These are phyloP conservation scores for Meriones psammophilus DNA, from an alignment of 2,797 vertebrate genomes.

Conservation along the genomic window DNA sequence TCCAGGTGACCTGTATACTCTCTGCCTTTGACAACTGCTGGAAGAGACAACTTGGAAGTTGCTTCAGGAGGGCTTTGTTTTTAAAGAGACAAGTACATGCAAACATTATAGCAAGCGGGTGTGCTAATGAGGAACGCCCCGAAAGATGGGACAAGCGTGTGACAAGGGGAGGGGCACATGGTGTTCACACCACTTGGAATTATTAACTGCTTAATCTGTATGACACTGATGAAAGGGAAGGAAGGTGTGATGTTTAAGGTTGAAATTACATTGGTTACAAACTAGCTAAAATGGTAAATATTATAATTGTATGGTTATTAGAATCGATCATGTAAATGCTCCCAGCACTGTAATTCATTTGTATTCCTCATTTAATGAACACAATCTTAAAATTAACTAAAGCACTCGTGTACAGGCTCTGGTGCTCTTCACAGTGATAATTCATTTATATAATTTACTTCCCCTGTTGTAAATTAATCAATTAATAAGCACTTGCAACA, in stretches of 20 bases:
- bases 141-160: neutral
- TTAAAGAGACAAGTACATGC: neutral
- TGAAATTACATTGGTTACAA: slow-evolving; percentile 38
- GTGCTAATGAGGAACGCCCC: neutral
- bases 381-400: slow-evolving; percentile 61
- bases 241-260: slow-evolving; percentile 51
- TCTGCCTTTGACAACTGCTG: neutral
- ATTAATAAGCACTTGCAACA: slow-evolving; percentile 57
- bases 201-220: slow-evolving; percentile 33
- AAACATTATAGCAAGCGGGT: neutral
- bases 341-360: slow-evolving; percentile 62
- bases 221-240: neutral
- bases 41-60: neutral
- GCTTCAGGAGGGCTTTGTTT: neutral
- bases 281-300: slow-evolving; percentile 34
- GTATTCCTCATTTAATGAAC: slow-evolving; percentile 61
- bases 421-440: slow-evolving; percentile 48
- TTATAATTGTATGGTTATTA: slow-evolving; percentile 46
- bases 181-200: neutral
- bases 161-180: neutral
- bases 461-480: slow-evolving; percentile 69
- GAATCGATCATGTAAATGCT: slow-evolving; percentile 57
- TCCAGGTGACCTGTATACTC: neutral
- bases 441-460: slow-evolving; percentile 57
- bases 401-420: slow-evolving; percentile 19